phyloP scores from a whole-genome alignment of 2,113 vertebrate genomes.

The Caloenas nicobarica region DNA sequence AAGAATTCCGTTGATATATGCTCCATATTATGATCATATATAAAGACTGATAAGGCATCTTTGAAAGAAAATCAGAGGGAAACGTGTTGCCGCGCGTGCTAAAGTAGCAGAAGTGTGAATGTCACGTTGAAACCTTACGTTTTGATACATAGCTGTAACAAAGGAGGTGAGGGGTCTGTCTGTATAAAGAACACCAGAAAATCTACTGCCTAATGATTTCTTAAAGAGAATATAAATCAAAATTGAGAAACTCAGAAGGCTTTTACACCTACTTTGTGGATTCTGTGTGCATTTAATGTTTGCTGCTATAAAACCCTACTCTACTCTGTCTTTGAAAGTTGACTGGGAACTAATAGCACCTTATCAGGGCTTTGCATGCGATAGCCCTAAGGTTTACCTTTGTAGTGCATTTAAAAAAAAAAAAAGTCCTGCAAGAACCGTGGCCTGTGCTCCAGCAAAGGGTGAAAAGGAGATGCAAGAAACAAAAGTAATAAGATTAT shows the following conservation, averaged over 20 bases:
- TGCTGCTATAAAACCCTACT: neutral
- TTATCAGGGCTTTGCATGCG: slow-evolving; percentile 55
- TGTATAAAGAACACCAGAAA: slow-evolving; percentile 51
- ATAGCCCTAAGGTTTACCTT: slow-evolving; percentile 62
- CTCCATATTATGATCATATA: slow-evolving; percentile 54
- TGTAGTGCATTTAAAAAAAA: slow-evolving; percentile 31
- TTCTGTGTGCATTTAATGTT: neutral
- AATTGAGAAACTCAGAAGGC: slow-evolving; percentile 17
- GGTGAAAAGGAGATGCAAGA: neutral
- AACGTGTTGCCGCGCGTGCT: neutral
- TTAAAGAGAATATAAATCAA: slow-evolving; percentile 57
- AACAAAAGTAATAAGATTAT: slow-evolving; percentile 36
- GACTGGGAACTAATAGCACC: slow-evolving; percentile 50
- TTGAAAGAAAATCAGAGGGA: slow-evolving; percentile 61
- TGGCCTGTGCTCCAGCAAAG: neutral
- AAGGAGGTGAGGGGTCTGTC: slow-evolving; percentile 33
- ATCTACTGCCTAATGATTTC: slow-evolving; percentile 65
- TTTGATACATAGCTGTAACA: slow-evolving; percentile 36
- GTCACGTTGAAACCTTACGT: slow-evolving; percentile 18
- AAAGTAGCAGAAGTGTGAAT: slow-evolving; percentile 44
- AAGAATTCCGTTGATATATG: slow-evolving; percentile 49
- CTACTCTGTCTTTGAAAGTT: slow-evolving; percentile 39
- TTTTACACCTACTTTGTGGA: slow-evolving; percentile 39
- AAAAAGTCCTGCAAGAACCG: neutral
- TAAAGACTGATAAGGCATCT: slow-evolving; percentile 64